Percentiles rank a stretch among this genome's conserved stretches.
Evolutionary conservation across 2,888 invertebrate genomes (phyloP).

Genomic region (Andrena flavipes): DNA sequence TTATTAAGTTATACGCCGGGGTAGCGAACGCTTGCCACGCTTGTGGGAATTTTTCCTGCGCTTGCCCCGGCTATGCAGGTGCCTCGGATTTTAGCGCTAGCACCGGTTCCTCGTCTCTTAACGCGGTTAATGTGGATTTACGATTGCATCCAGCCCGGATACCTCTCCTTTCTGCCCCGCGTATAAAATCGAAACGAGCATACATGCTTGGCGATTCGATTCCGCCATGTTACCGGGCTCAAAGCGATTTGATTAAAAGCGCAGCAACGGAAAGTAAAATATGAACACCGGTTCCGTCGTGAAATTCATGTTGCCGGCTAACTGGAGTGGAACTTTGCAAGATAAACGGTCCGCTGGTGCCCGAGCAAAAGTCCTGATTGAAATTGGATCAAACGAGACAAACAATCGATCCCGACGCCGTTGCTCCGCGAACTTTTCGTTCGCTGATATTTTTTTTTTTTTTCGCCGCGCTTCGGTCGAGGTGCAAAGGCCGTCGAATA

Average conservation of each 20-base stretch:
- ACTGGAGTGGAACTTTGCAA: slow-evolving; percentile 59
- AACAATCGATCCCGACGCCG: slow-evolving; percentile 63
- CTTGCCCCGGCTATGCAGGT: slow-evolving; percentile 9
- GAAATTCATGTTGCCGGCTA: slow-evolving; percentile 55
- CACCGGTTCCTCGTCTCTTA: neutral
- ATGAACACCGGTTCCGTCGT: slow-evolving; percentile 57
- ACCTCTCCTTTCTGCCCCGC: neutral
- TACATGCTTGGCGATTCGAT: neutral
- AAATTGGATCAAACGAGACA: slow-evolving; percentile 71
- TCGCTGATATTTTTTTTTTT: neutral
- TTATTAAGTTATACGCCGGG: slow-evolving; percentile 62
- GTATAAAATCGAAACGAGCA: neutral
- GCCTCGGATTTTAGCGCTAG: slow-evolving; percentile 1
- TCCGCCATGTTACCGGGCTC: slow-evolving; percentile 22
- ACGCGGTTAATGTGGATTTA: slow-evolving; percentile 1
- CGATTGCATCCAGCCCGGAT: neutral
- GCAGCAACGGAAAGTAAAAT: slow-evolving; percentile 55
- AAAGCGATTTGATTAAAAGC: slow-evolving; percentile 48
- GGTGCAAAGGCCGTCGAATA: slow-evolving; percentile 32
- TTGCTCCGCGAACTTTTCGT: slow-evolving; percentile 20
- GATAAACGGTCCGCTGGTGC: slow-evolving; percentile 63
- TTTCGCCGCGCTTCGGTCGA: slow-evolving; percentile 3
- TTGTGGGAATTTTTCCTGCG: slow-evolving; percentile 48
- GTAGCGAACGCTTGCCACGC: slow-evolving; percentile 5
- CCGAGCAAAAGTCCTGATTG: slow-evolving; percentile 66